Base-by-base conservation (phyloP, 2,797 vertebrate genomes). In the Eurystomus glaucurus region DNA sequence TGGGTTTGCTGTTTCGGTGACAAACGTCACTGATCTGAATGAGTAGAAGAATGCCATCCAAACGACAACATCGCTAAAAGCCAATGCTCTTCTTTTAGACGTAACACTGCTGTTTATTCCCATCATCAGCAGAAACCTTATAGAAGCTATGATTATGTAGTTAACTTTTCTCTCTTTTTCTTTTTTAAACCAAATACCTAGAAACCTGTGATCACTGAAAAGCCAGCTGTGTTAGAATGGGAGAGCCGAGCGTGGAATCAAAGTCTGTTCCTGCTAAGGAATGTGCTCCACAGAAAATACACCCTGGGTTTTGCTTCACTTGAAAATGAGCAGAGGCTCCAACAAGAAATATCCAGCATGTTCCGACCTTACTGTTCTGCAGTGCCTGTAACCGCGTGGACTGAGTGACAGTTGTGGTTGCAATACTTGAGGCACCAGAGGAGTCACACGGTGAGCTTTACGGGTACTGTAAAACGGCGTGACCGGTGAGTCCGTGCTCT, bases 151-250 rank as follows among this genome's bases (percentile, higher is more conserved):
- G 93, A 95, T 95, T 93, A 81, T 35, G 33, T 88, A 93, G 94
- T 96, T 96, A 97, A 83, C 69, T 88, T 95, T 74, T 88, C 37
- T 69, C 33, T 81, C 62, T 14, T 95, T 76, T 82, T 95, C 62
- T 14, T 95, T 76, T 82, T 95, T 6, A 25, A 69, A 88, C 79
- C 28, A 50, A 46, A 61, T 45, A 50, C 55, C 71, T 93, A 50
- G 77, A 90, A 50, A 58, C 26, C 37, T 29, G 72, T 82, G 55
- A 86, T 86, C 54, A 85, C 60, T 83, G 25, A 71, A 55, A 43
- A 94, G 39, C 10, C 50, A 61, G 41, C 45, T 41, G 39, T 35
- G 46, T 51, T 79, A 50, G 52, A 93, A 65, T 51, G 52, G 76
- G 52, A 93, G 71, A 71, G 71, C 87, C 62, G 41, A 92, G 82